These are phyloP conservation scores for Rhinolophus sinicus DNA, from an alignment of 2,113 vertebrate genomes.

Conservation along the genomic window DNA sequence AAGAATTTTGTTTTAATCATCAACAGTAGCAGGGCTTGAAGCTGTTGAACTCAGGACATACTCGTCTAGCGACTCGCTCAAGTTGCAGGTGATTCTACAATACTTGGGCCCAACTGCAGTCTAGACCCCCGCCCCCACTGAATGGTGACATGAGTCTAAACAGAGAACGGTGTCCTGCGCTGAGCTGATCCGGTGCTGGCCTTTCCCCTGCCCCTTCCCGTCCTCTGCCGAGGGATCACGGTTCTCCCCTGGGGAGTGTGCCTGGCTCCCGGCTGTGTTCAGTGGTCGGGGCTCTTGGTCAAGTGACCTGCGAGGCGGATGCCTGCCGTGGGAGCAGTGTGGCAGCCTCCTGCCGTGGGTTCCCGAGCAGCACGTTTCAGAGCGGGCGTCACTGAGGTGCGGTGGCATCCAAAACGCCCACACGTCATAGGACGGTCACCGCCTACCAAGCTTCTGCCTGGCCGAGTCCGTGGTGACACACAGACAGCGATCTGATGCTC, in stretches of 20 bases:
- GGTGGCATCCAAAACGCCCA: rapidly evolving
- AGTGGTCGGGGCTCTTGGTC: background rate
- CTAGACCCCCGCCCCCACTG: too few species aligned
- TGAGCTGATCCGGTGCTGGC: background rate
- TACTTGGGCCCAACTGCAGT: background rate
- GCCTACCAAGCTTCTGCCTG: rapidly evolving
- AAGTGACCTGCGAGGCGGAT: background rate
- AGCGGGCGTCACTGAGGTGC: background rate
- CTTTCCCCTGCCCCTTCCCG: background rate
- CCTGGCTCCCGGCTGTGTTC: background rate
- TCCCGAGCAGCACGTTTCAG: background rate
- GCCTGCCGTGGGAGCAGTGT: background rate
- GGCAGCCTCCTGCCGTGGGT: background rate
- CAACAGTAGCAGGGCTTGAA: background rate
- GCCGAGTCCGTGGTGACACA: background rate
- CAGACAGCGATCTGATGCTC: background rate
- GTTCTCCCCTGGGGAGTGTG: background rate
- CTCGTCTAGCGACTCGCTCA: background rate
- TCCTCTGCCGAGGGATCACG: background rate
- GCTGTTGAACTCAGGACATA: background rate
- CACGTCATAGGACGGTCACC: background rate
- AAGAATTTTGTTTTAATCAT: rapidly evolving
- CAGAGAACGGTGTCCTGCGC: background rate
- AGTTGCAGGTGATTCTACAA: background rate
- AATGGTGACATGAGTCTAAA: background rate